Conservation (phyloP, 1,140 invertebrate species). For the Hylaeus volcanicus region DNA sequence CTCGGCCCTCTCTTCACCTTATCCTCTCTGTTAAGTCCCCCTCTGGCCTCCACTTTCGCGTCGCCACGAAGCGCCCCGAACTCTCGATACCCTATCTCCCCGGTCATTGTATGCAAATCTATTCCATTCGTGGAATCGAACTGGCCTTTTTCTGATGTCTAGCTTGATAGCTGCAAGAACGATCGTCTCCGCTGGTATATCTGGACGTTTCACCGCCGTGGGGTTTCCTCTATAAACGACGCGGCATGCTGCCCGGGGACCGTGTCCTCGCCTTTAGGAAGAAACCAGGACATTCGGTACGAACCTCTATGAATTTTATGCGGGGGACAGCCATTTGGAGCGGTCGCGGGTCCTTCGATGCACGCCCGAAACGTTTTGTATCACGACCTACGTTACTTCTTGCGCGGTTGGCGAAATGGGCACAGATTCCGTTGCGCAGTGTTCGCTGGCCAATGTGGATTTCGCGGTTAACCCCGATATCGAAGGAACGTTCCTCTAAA, state of each 20-base stretch:
- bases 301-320: conserved; percentile 44
- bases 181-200: conserved; percentile 59
- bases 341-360: background rate
- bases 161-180: conserved; percentile 74
- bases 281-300: conserved; percentile 38
- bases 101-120: conserved; percentile 79
- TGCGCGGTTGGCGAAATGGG: conserved; percentile 6
- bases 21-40: background rate
- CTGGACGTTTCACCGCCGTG: conserved; percentile 55
- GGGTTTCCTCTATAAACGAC: conserved; percentile 44
- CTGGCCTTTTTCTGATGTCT: conserved; percentile 77
- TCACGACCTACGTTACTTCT: conserved; percentile 16
- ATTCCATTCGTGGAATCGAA: conserved; percentile 75
- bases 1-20: conserved; percentile 33
- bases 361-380: background rate
- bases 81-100: conserved; percentile 62
- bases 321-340: background rate
- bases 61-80: conserved; percentile 33
- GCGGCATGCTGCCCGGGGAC: conserved; percentile 25
- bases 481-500: background rate
- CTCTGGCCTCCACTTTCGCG: conserved; percentile 10
- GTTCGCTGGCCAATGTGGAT: background rate
- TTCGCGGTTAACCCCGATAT: background rate
- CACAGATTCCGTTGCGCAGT: conserved; percentile 6
- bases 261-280: background rate